Conservation (phyloP, 2,113 vertebrate genomes). For the Hylia prasina region DNA sequence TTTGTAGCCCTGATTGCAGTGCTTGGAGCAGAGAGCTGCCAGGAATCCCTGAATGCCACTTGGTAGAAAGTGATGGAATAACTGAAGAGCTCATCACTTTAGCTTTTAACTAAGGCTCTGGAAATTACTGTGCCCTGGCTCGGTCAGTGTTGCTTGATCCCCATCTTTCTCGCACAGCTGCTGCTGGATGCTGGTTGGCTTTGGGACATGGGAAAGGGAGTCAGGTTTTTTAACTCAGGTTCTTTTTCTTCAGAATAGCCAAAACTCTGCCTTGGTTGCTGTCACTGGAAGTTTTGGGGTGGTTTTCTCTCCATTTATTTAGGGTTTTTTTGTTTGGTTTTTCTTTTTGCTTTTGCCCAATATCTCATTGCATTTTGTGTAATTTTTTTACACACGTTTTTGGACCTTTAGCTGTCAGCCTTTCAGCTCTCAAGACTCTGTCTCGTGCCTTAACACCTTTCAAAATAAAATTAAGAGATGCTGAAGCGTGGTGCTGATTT, state of each 20-base stretch:
- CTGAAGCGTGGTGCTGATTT: neutral
- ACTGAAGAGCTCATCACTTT: neutral
- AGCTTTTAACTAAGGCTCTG: neutral
- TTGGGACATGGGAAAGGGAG: neutral
- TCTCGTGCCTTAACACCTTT: neutral
- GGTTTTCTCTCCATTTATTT: neutral
- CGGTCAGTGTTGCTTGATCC: neutral
- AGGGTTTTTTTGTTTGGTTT: neutral
- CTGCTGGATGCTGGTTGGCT: slow-evolving; percentile 23
- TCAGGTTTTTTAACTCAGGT: neutral
- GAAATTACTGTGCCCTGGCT: neutral
- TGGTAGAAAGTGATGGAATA: neutral
- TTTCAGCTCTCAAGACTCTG: neutral
- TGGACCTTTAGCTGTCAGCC: neutral
- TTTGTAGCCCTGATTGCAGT: neutral
- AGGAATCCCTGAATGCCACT: neutral
- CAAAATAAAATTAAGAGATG: neutral
- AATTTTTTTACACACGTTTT: neutral
- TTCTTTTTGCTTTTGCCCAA: rapidly evolving
- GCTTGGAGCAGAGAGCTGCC: neutral
- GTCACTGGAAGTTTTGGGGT: neutral
- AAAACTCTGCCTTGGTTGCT: neutral
- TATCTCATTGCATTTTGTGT: neutral
- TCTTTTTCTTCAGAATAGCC: neutral
- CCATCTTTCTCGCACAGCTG: neutral